Evolutionary conservation across 2,113 vertebrate species (phyloP).

Genomic region (Geococcyx californianus): DNA sequence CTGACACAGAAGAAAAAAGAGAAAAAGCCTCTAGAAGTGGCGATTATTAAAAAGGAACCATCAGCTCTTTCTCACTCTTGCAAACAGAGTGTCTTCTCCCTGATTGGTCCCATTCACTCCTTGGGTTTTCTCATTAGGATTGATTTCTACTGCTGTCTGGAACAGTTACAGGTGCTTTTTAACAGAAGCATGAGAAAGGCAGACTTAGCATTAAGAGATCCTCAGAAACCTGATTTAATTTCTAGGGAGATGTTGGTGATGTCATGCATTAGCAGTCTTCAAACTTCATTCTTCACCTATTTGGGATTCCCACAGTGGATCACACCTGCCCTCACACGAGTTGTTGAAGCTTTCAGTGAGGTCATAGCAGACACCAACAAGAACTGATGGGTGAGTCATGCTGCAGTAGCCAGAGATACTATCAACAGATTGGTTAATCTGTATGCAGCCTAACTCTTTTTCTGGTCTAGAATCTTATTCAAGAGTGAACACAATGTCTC

Average conservation of each 20-base stretch:
- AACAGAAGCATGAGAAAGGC: not conserved
- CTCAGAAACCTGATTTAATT: not conserved
- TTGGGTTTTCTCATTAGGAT: not conserved
- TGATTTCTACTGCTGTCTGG: not conserved
- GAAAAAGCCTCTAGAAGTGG: not conserved
- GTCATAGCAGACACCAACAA: slow-evolving; percentile 74
- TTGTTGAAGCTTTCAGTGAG: slow-evolving; percentile 72
- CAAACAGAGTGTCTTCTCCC: not conserved
- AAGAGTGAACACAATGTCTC: slow-evolving; percentile 58
- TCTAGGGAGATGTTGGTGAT: not conserved
- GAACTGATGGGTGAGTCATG: slow-evolving; percentile 79
- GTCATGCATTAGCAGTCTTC: not conserved
- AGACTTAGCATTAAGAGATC: not conserved
- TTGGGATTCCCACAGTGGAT: slow-evolving; percentile 44
- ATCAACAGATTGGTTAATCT: slow-evolving; percentile 74
- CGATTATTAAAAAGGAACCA: not conserved
- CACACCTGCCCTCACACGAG: slow-evolving; percentile 20
- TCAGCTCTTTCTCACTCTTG: not conserved
- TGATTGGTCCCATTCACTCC: not conserved
- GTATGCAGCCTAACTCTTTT: slow-evolving; percentile 73
- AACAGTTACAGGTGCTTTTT: not conserved
- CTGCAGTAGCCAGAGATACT: slow-evolving; percentile 76
- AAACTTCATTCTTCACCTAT: not conserved
- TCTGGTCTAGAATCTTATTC: slow-evolving; percentile 68
- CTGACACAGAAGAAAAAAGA: not conserved